phyloP scores from a whole-genome alignment of 1,140 invertebrate genomes.

The Megathymus violae region DNA sequence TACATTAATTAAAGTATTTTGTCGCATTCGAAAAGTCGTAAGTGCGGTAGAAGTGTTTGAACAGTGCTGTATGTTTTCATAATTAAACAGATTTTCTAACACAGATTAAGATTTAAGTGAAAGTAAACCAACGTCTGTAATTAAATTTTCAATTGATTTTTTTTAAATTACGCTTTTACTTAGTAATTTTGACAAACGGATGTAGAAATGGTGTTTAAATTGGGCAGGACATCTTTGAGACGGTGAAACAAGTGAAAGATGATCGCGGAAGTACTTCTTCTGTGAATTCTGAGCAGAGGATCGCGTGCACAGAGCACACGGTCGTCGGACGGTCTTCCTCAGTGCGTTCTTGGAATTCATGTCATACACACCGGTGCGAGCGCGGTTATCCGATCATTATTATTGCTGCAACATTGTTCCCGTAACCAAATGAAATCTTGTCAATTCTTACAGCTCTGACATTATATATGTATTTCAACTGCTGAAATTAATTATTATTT shows the following conservation, averaged over 20 bases:
- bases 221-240: not conserved
- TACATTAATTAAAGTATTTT: conserved; percentile 53
- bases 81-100: not conserved
- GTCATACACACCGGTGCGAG: conserved; percentile 39
- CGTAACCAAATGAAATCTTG: conserved; percentile 29
- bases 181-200: too few species aligned
- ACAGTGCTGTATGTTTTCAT: too few species aligned
- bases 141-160: too few species aligned
- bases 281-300: conserved; percentile 47
- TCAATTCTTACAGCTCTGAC: too few species aligned
- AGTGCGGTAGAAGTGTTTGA: not conserved
- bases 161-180: too few species aligned
- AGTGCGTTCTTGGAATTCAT: conserved; percentile 51
- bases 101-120: too few species aligned
- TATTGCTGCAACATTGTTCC: conserved; percentile 20
- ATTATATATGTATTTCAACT: too few species aligned
- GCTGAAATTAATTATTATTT: too few species aligned
- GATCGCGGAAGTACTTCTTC: conserved; percentile 21
- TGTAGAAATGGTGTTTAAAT: not conserved
- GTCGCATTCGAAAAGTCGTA: not conserved
- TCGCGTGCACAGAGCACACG: conserved; percentile 44
- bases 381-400: conserved; percentile 26
- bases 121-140: not conserved
- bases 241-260: not conserved
- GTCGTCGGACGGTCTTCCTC: conserved; percentile 39